phyloP scores from a whole-genome alignment of 1,140 invertebrate species.

The Glossosoma conforme region DNA sequence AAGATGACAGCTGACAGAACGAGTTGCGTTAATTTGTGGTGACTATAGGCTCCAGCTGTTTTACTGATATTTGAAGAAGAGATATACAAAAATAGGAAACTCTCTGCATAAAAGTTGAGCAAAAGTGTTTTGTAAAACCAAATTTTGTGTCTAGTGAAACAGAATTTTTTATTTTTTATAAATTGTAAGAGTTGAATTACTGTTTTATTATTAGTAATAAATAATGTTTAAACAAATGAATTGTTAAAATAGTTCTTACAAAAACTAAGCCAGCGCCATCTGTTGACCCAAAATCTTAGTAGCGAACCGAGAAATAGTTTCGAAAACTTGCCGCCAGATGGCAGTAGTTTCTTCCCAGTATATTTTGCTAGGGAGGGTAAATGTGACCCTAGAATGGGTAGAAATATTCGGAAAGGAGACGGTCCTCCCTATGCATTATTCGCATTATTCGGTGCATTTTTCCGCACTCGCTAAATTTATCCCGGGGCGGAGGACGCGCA shows the following conservation, averaged over 20 bases:
- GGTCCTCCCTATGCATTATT: background rate
- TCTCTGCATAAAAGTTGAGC: too few species aligned
- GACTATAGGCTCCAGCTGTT: too few species aligned
- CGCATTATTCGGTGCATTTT: constrained; percentile 6
- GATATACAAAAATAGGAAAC: too few species aligned
- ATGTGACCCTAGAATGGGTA: background rate
- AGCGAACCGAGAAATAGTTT: constrained; percentile 10
- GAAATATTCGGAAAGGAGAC: background rate
- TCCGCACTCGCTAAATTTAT: constrained; percentile 1
- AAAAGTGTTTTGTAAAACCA: background rate
- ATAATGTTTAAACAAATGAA: too few species aligned
- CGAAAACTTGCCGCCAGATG: constrained; percentile 16
- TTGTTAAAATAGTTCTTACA: too few species aligned
- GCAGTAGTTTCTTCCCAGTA: background rate
- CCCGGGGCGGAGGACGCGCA: constrained; percentile 9
- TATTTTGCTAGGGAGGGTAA: background rate
- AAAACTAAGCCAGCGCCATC: constrained; percentile 8
- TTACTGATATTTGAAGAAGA: too few species aligned
- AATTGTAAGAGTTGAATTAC: background rate
- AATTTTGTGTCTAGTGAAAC: background rate
- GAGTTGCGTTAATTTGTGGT: too few species aligned
- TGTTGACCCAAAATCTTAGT: constrained; percentile 6
- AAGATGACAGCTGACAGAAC: too few species aligned
- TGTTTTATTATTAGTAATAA: too few species aligned
- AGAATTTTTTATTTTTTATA: background rate